Base-by-base conservation (phyloP, 2,113 vertebrate genomes). In the Pica pica region DNA sequence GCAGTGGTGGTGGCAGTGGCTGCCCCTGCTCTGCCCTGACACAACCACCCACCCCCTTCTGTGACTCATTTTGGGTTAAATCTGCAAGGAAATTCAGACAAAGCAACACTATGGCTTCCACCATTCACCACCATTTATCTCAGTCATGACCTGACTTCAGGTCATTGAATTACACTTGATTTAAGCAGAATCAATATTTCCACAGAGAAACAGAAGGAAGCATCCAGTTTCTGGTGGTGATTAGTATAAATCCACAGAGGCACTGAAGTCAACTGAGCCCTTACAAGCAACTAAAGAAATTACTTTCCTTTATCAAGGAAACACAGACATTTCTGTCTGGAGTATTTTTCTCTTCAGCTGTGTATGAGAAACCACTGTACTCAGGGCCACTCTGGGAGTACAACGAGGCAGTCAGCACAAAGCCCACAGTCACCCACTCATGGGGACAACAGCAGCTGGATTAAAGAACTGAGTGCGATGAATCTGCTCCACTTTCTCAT, bases 261-360 rank as follows among this genome's bases (percentile, higher is more conserved):
- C 56, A 42, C 41, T 69, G 73, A 81, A 86, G 60, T 82, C 94
- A 83, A 60, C 71, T 24, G 60, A 92, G n/a, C 20, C 80, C 65
- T 57, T 83, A 68, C 47, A 82, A 92, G 52, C 5, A 31, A 88
- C 75, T 71, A 56, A 80, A 89, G 74, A 81, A 92, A 78, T 53
- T 23, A 83, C 61, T 46, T 90, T 89, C 42, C 49, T 93, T 92
- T 64, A 92, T 75, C 46, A 84, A 78, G 68, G 46, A 89, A 94
- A 94, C 83, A 90, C 79, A 95, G 93, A 46, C 83, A 46, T 90
- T 94, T 94, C 88, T 97, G 94, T 94, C 86, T 91, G 76, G 28
- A 56, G 47, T 53, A 56, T 67, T 90, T 53, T 78, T 83, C 69
- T 89, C 84, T 94, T 89, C 79, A 92, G 64, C 73, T 87, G 71